A percentile compares a stretch with the other conserved stretches of the same genome.
phyloP scores from a whole-genome alignment of 1,140 invertebrate genomes.

The Platyscapa corneri region DNA sequence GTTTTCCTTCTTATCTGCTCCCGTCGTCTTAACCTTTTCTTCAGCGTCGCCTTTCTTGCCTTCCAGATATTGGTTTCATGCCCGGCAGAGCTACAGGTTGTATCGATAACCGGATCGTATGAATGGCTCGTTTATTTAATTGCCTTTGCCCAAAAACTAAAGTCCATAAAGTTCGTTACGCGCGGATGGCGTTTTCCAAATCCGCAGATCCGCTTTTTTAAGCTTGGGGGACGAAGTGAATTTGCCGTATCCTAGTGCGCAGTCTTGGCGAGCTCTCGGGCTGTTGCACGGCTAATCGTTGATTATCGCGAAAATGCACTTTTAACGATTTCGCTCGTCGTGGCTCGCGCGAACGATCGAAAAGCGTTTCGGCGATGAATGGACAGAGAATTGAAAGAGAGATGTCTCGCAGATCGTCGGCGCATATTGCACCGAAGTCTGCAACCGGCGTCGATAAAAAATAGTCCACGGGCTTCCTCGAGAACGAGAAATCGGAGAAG shows the following conservation, averaged over 20 bases:
- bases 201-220: background rate
- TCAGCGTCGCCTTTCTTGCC: background rate
- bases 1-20: background rate
- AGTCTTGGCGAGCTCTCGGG: no score
- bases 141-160: background rate
- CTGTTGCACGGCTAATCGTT: background rate
- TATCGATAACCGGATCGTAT: background rate
- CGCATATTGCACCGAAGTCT: no score
- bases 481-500: no score
- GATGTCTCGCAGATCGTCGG: no score
- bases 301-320: conserved; percentile 20
- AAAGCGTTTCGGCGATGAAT: background rate
- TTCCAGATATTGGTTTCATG: background rate
- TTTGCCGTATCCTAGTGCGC: no score
- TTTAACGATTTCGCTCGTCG: conserved; percentile 1
- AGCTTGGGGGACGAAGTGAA: background rate
- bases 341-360: background rate
- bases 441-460: no score
- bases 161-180: no score
- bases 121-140: background rate
- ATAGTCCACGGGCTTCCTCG: no score
- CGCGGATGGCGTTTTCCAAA: no score
- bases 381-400: no score
- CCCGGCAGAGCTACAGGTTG: background rate
- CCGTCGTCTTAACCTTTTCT: conserved; percentile 1